Evolutionary conservation across 2,797 vertebrate genomes (phyloP), one percentile per base, ranked within the genome.

Genomic region (Falco berigora): DNA sequence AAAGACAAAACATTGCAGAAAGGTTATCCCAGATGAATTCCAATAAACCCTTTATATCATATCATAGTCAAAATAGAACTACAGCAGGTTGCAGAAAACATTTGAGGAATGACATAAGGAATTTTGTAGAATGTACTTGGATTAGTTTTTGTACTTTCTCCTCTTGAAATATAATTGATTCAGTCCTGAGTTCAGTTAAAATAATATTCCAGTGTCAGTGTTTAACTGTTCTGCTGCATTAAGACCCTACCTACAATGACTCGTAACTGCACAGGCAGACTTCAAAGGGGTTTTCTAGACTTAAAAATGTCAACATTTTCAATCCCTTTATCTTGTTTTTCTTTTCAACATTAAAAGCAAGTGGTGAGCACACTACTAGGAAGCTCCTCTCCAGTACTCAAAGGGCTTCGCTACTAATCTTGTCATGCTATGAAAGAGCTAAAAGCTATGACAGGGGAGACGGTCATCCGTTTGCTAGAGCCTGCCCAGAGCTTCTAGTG

Each of bases 1-100:
- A 92, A 94, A 95, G 83, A 92, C 44, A 86, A 93, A 96, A 92
- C 61, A 73, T 9, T 61, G 38, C 38, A 56, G 68, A 64, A 66
- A 92, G 18, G 34, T 68, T 82, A 88, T 56, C 63, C 56, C 38
- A 64, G 42, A 92, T 44, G 53, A 91, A 90, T 93, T 94, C 83
- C 72, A 80, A 64, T 64, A 91, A 93, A 83, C 42, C 3, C 7
- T 79, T 91, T 56, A 15, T 74, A 80, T 80, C 2, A 14, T 44
- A 64, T 86, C 55, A 34, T 50, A 92, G 62, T 88, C 61, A 64
- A 91, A 93, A 74, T 9, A 85, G 58, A 85, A 85, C 61, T 77
- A 34, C 22, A 85, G 74, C 38, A 95, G 61, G 49, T 91, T 88
- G 61, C 59, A 88, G 61, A 79, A 88, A 90, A 82, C 81, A 79